phyloP scores from a whole-genome alignment of 2,888 invertebrate genomes.

The Enchytraeus crypticus region DNA sequence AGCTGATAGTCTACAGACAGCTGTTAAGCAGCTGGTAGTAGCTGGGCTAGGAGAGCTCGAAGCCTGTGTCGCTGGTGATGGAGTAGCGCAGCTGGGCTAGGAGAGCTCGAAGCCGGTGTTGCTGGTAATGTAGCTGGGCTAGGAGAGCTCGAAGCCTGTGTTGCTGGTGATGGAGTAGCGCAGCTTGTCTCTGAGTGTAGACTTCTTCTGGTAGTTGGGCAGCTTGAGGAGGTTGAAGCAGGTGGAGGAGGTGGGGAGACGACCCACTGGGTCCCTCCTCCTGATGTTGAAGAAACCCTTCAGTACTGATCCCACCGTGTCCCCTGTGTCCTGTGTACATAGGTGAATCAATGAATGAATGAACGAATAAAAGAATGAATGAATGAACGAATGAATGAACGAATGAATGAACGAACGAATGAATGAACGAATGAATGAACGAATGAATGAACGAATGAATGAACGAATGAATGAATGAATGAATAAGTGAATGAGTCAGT shows the following conservation, averaged over 20 bases:
- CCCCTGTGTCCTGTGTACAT: conserved; percentile 53
- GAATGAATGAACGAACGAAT: too few species aligned
- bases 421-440: too few species aligned
- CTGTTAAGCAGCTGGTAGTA: background rate
- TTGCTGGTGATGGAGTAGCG: conserved; percentile 94
- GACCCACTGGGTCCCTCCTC: conserved; percentile 54
- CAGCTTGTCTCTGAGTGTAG: conserved; percentile 85
- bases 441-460: too few species aligned
- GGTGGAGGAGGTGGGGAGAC: conserved; percentile 95
- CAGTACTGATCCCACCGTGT: conserved; percentile 78
- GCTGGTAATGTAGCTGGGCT: conserved; percentile 80
- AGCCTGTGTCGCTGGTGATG: conserved; percentile 93
- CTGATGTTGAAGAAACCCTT: conserved; percentile 95
- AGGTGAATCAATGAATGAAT: too few species aligned
- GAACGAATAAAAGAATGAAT: too few species aligned
- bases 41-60: conserved; percentile 74
- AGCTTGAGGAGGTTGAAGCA: conserved; percentile 93
- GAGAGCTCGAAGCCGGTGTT: conserved; percentile 99
- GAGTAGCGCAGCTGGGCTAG: conserved; percentile 79
- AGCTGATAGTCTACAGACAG: too few species aligned
- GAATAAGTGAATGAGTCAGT: too few species aligned
- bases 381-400: too few species aligned
- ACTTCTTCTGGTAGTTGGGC: conserved; percentile 94
- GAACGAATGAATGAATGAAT: too few species aligned
- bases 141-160: conserved; percentile 97